Evolutionary conservation across 1,140 invertebrate genomes (phyloP), one percentile per base, ranked within the genome.

Genomic region (Tribolium madens): DNA sequence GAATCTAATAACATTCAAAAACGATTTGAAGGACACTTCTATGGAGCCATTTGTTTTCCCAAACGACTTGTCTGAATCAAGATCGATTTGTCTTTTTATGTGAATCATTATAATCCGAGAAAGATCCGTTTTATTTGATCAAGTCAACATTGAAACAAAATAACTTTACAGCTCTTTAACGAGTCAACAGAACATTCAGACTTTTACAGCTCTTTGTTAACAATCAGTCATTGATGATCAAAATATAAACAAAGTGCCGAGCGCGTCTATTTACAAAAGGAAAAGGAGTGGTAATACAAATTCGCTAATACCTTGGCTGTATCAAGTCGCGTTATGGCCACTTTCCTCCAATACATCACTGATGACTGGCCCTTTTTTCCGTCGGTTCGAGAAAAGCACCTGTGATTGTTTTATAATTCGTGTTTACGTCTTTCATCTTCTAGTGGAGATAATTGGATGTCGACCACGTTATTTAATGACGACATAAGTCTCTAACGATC

Each of bases 391-490:
- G 57, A 31, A 31, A n/a, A 64, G 57, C 57, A 64, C 15, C 74
- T 79, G 68, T 79, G 78, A 80, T 80, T 78, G 78, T 80, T 73
- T 80, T 80, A 80, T 80, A 80, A 80, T 80, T 77, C 47, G 47
- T 64, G 73, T 77, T 77, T 76, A 73, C 52, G 47, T 70, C 50
- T 71, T 57, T 69, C 64, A 73, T 64, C 73, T 76, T 60, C 69
- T 72, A 60, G 76, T 76, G 73, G 36, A 74, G 76, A 76, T 80
- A 80, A 80, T 78, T 79, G 78, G 78, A 72, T 69, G 75, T 77
- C 76, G 76, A 77, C 64, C 50, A 78, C 75, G 72, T 74, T 77
- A 79, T 75, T 73, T 79, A 77, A 77, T 75, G 73, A 73, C 76
- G 64, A 78, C 73, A 70, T 73, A 53, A 80, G 70, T 71, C 73